Base-by-base conservation (phyloP, 2,113 vertebrate genomes). In the Eurystomus gularis region DNA sequence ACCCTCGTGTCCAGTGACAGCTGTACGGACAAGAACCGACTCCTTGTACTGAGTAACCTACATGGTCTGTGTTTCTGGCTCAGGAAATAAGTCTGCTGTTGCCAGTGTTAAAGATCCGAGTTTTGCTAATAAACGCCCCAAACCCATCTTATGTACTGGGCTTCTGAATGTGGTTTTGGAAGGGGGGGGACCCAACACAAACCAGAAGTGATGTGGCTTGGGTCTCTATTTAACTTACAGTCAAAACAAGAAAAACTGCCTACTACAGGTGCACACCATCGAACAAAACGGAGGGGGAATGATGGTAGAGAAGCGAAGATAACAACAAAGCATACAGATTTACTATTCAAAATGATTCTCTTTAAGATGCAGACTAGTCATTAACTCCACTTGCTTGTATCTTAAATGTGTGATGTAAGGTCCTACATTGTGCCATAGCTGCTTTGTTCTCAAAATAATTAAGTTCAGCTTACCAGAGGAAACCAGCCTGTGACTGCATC, bases 111-210 rank as follows among this genome's bases (percentile, higher is more conserved):
- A 83, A 95, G 25, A 39, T 54, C 19, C 61, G 37, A 49, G 16
- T 93, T 94, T 96, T 89, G 60, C 83, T 95, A 97, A 94, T 96
- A 96, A 96, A 97, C 31, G 21, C 14, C 10, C 8, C 3, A 86
- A 88, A 57, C 12, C 18, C 11, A 17, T 72, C 46, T 58, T 31
- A 44, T 73, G 46, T 35, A 51, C 7, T 5, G 55, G 55, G 37
- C 6, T 84, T 84, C 37, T 54, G 39, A 71, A 55, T 33, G 14
- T 69, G 52, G 19, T 83, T 86, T 40, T 44, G 18, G 23, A 39
- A 21, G 13, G 7, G 14, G 5, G 7, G 15, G 7, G 11, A 6
- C 19, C 33, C 33, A 60, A 16, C 9, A 24, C 26, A 52, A 26
- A 44, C 25, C 40, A 0, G 8, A 39, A 72, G 39, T 14, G 39